Conservation (phyloP, 2,797 vertebrate species). For the Chloroceryle inda region DNA sequence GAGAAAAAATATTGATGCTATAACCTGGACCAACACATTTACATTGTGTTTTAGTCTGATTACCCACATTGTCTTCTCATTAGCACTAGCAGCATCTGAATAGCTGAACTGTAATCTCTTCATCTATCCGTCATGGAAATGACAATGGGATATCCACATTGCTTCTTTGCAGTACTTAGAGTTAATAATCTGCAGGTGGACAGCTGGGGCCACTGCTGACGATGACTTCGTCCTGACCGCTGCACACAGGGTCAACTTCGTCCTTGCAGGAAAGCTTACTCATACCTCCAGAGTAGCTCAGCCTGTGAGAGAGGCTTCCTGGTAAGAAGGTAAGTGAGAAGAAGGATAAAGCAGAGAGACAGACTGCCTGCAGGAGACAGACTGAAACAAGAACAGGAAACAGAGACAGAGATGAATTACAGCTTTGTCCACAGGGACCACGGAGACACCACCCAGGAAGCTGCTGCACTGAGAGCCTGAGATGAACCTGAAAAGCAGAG, state of each 20-base stretch:
- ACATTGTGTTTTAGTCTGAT: conserved; percentile 22
- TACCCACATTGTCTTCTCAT: conserved; percentile 30
- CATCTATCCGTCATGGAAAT: neutral
- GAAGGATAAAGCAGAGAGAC: neutral
- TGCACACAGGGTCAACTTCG: neutral
- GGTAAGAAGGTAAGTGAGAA: neutral
- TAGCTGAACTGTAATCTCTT: neutral
- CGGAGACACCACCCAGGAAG: neutral
- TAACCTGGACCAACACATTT: conserved; percentile 5
- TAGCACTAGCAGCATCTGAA: neutral
- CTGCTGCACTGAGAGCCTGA: neutral
- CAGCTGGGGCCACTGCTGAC: neutral
- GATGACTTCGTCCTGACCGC: fast-evolving
- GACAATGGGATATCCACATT: neutral
- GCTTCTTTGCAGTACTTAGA: neutral
- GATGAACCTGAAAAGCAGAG: neutral
- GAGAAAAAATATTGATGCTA: conserved; percentile 33
- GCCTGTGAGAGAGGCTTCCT: neutral
- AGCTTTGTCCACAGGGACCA: neutral
- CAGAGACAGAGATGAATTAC: neutral
- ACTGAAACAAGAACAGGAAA: neutral
- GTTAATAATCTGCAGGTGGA: neutral
- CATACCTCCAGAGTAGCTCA: fast-evolving
- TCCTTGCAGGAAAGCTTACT: too few species aligned
- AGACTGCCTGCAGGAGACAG: neutral